Percentiles rank a stretch among this genome's conserved stretches.
These are phyloP conservation scores for Sebastes oblongus DNA, from an alignment of 2,797 vertebrate genomes.

Conservation along the genomic window DNA sequence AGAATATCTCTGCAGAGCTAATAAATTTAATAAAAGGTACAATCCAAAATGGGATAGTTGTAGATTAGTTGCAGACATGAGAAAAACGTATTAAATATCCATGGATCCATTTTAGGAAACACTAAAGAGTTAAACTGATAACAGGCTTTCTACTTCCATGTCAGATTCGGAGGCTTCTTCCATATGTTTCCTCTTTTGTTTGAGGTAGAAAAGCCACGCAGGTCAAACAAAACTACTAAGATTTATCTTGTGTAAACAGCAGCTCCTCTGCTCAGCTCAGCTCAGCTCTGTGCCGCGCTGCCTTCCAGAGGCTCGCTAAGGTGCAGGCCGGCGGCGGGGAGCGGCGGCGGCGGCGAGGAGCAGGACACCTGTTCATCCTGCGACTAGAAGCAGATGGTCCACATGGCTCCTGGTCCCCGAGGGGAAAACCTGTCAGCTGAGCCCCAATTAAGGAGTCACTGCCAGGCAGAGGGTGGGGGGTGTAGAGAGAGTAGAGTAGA, in stretches of 20 bases:
- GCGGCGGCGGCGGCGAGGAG: conserved; percentile 19
- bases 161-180: conserved; percentile 7
- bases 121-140: not conserved
- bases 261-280: not conserved
- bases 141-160: conserved; percentile 7
- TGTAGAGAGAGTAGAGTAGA: not conserved
- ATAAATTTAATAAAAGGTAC: not conserved
- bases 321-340: conserved; percentile 27
- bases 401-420: conserved; percentile 61
- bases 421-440: conserved; percentile 75
- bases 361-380: conserved; percentile 75
- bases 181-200: conserved; percentile 41
- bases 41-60: not conserved
- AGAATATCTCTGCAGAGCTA: not conserved
- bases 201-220: conserved; percentile 7
- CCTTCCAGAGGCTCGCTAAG: conserved; percentile 6
- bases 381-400: conserved; percentile 73
- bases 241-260: conserved; percentile 40
- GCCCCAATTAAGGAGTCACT: conserved; percentile 76
- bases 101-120: not conserved
- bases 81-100: not conserved
- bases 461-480: conserved; percentile 34
- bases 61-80: not conserved
- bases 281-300: not conserved
- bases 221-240: conserved; percentile 27